Conservation (phyloP, 1,140 invertebrate species). For the Zaprionus vittiger region DNA sequence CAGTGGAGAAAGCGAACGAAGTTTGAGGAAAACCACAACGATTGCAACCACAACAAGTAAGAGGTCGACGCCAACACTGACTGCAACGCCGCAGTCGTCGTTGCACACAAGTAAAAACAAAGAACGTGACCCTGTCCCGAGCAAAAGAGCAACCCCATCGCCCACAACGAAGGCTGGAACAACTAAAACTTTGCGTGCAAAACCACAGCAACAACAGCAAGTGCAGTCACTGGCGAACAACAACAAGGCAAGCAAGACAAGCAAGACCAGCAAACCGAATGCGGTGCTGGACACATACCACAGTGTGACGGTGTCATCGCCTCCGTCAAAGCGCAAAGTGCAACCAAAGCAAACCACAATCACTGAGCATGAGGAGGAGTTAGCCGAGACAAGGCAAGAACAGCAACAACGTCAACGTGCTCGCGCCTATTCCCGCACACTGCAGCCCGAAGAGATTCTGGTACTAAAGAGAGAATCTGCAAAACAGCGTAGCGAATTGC, state of each 20-base stretch:
- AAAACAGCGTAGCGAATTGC: slow-evolving; percentile 58
- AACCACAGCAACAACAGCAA: slow-evolving; percentile 22
- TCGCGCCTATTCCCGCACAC: slow-evolving; percentile 65
- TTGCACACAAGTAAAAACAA: slow-evolving; percentile 53
- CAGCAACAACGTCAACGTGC: slow-evolving; percentile 31
- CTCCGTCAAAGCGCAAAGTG: slow-evolving; percentile 69
- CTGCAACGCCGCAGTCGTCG: not conserved
- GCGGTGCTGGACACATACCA: slow-evolving; percentile 78
- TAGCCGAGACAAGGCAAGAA: not conserved
- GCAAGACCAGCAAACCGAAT: slow-evolving; percentile 54
- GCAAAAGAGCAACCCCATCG: slow-evolving; percentile 62
- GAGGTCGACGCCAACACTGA: slow-evolving; percentile 21
- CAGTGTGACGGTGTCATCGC: slow-evolving; percentile 82
- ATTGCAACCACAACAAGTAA: slow-evolving; percentile 33
- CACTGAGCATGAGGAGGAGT: not conserved
- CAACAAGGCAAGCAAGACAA: slow-evolving; percentile 27
- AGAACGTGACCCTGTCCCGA: slow-evolving; percentile 27
- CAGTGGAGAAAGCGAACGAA: slow-evolving; percentile 53
- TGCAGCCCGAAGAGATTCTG: slow-evolving; percentile 76
- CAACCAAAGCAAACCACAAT: slow-evolving; percentile 42
- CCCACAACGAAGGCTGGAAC: slow-evolving; percentile 39
- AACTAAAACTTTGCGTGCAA: slow-evolving; percentile 53
- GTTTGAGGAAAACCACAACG: slow-evolving; percentile 47
- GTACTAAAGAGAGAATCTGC: slow-evolving; percentile 70
- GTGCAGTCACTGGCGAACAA: slow-evolving; percentile 19